These are phyloP conservation scores for Brachyptera risi DNA, from an alignment of 2,888 invertebrate species.

Conservation along the genomic window DNA sequence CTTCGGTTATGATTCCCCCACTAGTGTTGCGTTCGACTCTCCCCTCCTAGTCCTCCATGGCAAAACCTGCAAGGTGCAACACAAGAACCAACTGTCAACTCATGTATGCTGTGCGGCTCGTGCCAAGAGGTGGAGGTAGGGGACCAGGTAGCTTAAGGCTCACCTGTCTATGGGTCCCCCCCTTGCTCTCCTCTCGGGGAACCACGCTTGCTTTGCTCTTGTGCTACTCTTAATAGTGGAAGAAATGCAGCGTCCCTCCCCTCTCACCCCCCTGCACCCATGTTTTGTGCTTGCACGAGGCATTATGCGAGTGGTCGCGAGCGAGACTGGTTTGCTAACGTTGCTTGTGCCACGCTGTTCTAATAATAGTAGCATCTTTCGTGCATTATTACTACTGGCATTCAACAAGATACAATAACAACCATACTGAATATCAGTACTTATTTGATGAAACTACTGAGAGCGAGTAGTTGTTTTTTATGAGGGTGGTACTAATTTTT, in stretches of 20 bases:
- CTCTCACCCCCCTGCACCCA: neutral
- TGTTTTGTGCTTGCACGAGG: no score
- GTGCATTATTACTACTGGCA: no score
- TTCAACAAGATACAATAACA: no score
- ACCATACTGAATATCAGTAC: no score
- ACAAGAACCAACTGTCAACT: constrained; percentile 17
- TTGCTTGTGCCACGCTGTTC: no score
- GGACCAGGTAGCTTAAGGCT: neutral
- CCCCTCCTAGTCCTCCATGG: constrained; percentile 24
- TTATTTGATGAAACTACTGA: no score
- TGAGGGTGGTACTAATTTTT: no score
- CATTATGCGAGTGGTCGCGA: no score
- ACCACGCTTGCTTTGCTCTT: neutral
- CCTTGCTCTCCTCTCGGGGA: neutral
- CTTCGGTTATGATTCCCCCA: constrained; percentile 25
- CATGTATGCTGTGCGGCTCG: constrained; percentile 5
- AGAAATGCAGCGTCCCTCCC: neutral
- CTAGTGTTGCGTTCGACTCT: neutral
- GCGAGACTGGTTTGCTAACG: no score
- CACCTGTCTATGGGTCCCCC: neutral
- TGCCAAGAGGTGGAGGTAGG: neutral
- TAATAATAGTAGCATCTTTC: no score
- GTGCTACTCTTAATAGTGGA: neutral
- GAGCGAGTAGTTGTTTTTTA: no score
- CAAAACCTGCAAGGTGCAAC: constrained; percentile 33